Evolutionary conservation across 2,797 vertebrate species (phyloP), one percentile per base, ranked within the genome.

Genomic region (Clamator glandarius): DNA sequence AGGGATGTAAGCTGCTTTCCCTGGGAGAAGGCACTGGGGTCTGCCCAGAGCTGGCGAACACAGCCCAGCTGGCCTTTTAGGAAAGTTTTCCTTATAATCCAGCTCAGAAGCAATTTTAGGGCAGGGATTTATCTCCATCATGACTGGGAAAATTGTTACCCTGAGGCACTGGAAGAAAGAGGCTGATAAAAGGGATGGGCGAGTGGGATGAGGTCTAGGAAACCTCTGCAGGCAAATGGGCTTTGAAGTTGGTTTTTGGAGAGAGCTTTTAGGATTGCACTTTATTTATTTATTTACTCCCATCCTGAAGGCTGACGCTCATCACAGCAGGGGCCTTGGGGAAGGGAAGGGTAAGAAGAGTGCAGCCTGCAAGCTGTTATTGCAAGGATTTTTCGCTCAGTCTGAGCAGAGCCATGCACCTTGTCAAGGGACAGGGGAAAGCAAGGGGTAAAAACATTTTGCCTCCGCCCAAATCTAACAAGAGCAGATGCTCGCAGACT

Each of bases 1-100:
- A 19, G 66, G 63, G 41, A 42, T 13, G 68, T 23, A 93, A 96
- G 79, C 58, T 63, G 64, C 93, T 95, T 93, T 90, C 84, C 42
- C 39, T 2, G 7, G 16, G 46, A 89, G 41, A n/a, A 46, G 52
- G 13, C 1, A 1, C 29, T 0, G 2, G 17, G 58, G 54, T 14
- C 26, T 83, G 46, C 55, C 66, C 79, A 0, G 6, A 92, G 54
- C n/a, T 2, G 1, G 18, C 11, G 14, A 66, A 12, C 17, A 12
- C 55, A 73, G 48, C 62, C 95, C 92, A 92, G 93, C 73, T 90
- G 96, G 77, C 54, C 41, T 84, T 91, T 64, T 33, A 33, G 39
- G 35, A 58, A 90, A 31, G 67, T 24, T 52, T 93, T 61, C 51
- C 36, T 54, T 29, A 12, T 86, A 87, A 91, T 77, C 46, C 92